These are phyloP conservation scores for Cheilosia impressa DNA, from an alignment of 2,888 invertebrate species.

Conservation along the genomic window DNA sequence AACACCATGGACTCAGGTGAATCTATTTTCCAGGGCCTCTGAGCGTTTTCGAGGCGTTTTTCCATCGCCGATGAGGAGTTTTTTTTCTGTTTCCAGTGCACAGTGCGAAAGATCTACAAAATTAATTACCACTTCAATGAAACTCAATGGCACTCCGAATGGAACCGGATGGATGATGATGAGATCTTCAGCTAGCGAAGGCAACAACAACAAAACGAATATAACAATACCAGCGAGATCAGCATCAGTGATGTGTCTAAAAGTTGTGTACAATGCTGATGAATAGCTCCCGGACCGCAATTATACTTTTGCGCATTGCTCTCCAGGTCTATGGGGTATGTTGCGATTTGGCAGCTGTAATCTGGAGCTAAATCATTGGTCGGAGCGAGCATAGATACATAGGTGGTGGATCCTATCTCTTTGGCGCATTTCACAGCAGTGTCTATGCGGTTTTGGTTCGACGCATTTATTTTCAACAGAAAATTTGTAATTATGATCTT, in stretches of 20 bases:
- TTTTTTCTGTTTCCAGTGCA: slow-evolving; percentile 12
- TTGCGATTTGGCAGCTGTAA: slow-evolving; percentile 72
- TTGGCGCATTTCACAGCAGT: slow-evolving; percentile 17
- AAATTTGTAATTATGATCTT: slow-evolving; percentile 75
- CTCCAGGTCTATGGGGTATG: slow-evolving; percentile 19
- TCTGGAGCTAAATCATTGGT: slow-evolving; percentile 73
- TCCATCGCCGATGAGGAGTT: slow-evolving; percentile 36
- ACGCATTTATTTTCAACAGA: slow-evolving; percentile 64
- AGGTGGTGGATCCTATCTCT: background rate
- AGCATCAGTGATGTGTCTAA: slow-evolving; percentile 68
- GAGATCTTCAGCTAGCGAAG: slow-evolving; percentile 59
- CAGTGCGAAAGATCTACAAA: slow-evolving; percentile 74
- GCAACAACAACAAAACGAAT: slow-evolving; percentile 35
- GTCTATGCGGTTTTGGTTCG: slow-evolving; percentile 25
- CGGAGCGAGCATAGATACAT: slow-evolving; percentile 39
- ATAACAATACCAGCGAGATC: slow-evolving; percentile 43
- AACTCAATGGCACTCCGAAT: slow-evolving; percentile 73
- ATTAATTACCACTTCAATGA: slow-evolving; percentile 75
- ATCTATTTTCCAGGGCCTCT: slow-evolving; percentile 69
- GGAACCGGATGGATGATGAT: slow-evolving; percentile 75
- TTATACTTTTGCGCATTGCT: slow-evolving; percentile 71
- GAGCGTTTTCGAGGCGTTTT: slow-evolving; percentile 70
- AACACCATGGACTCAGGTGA: slow-evolving; percentile 62
- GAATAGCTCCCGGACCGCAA: slow-evolving; percentile 75
- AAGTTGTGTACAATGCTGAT: slow-evolving; percentile 74